phyloP scores from a whole-genome alignment of 2,888 invertebrate genomes.

The Drosophila multiciliata region DNA sequence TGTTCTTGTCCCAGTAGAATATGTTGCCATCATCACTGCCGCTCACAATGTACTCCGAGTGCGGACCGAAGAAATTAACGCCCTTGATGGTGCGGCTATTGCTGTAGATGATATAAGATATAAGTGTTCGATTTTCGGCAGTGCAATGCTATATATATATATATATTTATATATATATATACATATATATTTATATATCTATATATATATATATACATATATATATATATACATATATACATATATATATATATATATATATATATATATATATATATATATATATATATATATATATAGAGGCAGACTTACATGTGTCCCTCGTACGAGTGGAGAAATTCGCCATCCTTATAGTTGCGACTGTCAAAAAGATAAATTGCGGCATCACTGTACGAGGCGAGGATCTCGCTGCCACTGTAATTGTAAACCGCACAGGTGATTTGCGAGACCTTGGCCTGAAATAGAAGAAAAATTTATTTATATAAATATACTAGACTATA shows the following conservation, averaged over 20 bases:
- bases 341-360: constrained; percentile 85
- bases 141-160: too few relatives aligned
- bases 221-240: not conserved
- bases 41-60: constrained; percentile 95
- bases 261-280: too few relatives aligned
- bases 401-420: constrained; percentile 94
- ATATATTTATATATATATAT: not conserved
- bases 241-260: too few relatives aligned
- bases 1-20: constrained; percentile 95
- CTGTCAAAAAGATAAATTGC: constrained; percentile 95
- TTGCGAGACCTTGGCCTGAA: constrained; percentile 85
- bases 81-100: constrained; percentile 94
- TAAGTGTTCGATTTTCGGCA: too few relatives aligned
- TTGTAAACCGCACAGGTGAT: constrained; percentile 96
- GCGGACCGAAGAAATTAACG: constrained; percentile 96
- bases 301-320: constrained; percentile 86
- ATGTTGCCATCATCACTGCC: constrained; percentile 96
- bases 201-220: too few relatives aligned
- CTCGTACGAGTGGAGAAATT: constrained; percentile 86
- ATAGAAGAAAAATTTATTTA: not conserved
- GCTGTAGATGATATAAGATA: constrained; percentile 65
- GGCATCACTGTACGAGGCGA: constrained; percentile 97
- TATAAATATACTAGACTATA: not conserved
- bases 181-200: too few relatives aligned
- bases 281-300: not conserved